Evolutionary conservation across 2,888 invertebrate genomes (phyloP).

Genomic region (Mactromeris polynyma): DNA sequence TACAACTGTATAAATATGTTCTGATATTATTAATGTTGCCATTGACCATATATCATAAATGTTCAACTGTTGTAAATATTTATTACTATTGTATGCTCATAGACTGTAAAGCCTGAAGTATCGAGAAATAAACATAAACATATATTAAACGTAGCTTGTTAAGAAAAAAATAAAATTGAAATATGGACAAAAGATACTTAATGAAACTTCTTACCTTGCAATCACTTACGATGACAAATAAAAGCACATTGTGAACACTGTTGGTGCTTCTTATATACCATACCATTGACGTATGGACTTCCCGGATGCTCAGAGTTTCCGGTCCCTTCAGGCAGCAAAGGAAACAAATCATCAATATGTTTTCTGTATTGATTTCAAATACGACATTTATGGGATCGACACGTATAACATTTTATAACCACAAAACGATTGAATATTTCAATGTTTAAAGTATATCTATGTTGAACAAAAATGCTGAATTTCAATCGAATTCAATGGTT

Average conservation of each 20-base stretch:
- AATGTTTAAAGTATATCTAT: background rate
- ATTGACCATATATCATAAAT: too few species aligned
- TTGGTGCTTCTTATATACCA: background rate
- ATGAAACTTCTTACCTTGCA: background rate
- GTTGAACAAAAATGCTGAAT: too few species aligned
- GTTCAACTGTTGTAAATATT: too few species aligned
- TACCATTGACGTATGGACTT: background rate
- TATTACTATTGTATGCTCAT: too few species aligned
- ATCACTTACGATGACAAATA: background rate
- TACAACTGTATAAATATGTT: too few species aligned
- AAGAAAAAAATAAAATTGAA: background rate
- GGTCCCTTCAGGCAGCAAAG: background rate
- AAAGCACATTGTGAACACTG: background rate
- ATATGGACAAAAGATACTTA: background rate
- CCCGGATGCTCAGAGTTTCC: background rate
- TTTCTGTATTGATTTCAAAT: background rate
- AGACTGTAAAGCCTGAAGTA: too few species aligned
- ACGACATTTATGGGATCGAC: background rate
- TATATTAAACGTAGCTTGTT: too few species aligned
- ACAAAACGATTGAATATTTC: background rate
- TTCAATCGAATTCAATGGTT: too few species aligned
- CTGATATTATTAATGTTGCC: too few species aligned
- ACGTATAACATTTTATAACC: background rate
- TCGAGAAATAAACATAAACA: too few species aligned
- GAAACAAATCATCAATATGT: background rate